Evolutionary conservation across 30 jellyfish, hydroid and myxozoan species (phyloP).

Genomic region (Morbakka virulenta): DNA sequence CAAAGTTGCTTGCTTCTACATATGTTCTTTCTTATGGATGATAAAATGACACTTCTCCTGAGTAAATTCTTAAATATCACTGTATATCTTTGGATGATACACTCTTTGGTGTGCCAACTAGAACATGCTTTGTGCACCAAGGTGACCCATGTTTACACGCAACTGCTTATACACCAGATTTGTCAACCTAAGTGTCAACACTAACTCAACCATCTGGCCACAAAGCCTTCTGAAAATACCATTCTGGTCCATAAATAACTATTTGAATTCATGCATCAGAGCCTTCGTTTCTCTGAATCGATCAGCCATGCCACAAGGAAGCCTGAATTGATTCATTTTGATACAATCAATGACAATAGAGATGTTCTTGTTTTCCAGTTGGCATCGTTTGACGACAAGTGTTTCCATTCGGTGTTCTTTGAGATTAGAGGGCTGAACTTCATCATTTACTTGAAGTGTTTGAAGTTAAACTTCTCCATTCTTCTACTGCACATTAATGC

Average conservation of each 20-base stretch:
- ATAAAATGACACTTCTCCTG: slow-evolving; percentile 27
- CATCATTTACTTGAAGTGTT: too few species aligned
- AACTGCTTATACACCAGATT: background rate
- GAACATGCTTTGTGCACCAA: slow-evolving; percentile 9
- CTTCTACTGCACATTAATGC: too few species aligned
- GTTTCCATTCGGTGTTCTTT: too few species aligned
- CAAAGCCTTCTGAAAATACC: slow-evolving; percentile 2
- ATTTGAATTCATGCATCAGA: slow-evolving; percentile 12
- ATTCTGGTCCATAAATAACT: background rate
- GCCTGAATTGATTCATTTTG: too few species aligned
- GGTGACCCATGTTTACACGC: slow-evolving; percentile 39
- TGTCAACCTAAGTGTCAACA: background rate
- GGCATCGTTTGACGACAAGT: too few species aligned
- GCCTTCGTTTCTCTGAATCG: too few species aligned
- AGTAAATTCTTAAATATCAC: slow-evolving; percentile 15
- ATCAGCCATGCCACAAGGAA: too few species aligned
- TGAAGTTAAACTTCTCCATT: too few species aligned
- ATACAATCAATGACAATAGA: too few species aligned
- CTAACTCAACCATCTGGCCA: slow-evolving; percentile 4
- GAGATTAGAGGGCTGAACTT: too few species aligned
- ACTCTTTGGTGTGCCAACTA: slow-evolving; percentile 30
- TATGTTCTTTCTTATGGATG: slow-evolving; percentile 20
- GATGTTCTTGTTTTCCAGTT: too few species aligned
- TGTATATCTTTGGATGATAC: slow-evolving; percentile 26
- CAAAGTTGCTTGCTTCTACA: too few species aligned